A percentile compares a stretch with the other conserved stretches of the same genome.
phyloP scores from a whole-genome alignment of 2,797 vertebrate species.

The Alauda arvensis region DNA sequence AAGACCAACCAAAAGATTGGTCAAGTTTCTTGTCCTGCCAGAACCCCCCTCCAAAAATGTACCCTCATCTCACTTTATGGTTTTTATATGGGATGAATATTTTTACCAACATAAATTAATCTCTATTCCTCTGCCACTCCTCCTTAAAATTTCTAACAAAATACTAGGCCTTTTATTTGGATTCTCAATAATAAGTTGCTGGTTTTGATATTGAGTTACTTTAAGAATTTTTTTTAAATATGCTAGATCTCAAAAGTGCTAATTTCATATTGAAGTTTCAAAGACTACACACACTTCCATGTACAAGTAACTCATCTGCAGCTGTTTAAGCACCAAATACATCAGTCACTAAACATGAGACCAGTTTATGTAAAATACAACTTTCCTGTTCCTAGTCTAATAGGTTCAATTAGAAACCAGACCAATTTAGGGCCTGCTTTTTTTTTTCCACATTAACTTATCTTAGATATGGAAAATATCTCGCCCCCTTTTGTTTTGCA shows the following conservation, averaged over 20 bases:
- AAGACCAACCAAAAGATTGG: accelerated
- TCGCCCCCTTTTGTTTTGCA: accelerated
- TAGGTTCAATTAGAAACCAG: background rate
- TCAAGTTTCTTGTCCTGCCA: background rate
- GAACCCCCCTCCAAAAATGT: background rate
- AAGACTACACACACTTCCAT: background rate
- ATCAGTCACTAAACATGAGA: background rate
- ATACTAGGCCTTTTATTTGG: background rate
- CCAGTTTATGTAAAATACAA: background rate
- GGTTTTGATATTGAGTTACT: background rate
- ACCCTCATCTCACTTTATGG: background rate
- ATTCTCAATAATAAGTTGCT: background rate
- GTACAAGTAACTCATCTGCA: background rate
- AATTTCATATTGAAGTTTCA: background rate
- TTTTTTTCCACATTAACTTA: background rate
- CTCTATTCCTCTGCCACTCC: background rate
- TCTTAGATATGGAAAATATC: background rate
- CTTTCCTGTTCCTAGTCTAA: background rate
- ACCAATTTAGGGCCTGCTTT: background rate
- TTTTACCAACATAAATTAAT: background rate
- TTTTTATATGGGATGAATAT: background rate
- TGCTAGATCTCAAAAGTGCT: background rate
- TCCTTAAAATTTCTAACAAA: background rate
- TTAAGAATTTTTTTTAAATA: background rate
- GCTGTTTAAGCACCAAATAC: background rate